Conservation (phyloP, 2,113 vertebrate genomes). For the Scatophagus argus region DNA sequence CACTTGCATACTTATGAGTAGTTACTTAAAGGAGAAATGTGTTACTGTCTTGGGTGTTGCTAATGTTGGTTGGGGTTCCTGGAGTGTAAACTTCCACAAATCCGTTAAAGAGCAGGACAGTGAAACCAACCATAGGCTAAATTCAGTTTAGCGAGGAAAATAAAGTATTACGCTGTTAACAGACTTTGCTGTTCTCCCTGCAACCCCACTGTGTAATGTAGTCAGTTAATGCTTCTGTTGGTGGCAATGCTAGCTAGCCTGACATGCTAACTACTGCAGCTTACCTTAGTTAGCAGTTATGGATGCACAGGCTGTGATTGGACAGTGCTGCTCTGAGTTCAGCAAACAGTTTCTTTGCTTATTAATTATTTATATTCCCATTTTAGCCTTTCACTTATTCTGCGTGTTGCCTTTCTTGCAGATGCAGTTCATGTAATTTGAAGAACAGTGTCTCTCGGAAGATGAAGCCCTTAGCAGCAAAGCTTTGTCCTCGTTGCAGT, state of each 20-base stretch:
- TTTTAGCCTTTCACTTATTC: background rate
- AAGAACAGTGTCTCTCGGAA: conserved; percentile 86
- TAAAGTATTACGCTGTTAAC: too few relatives aligned
- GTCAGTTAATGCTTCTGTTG: background rate
- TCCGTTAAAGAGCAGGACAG: too few relatives aligned
- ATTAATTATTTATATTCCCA: background rate
- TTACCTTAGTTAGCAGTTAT: too few relatives aligned
- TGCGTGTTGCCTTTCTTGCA: conserved; percentile 70
- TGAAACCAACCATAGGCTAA: too few relatives aligned
- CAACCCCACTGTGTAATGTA: background rate
- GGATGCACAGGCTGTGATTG: background rate
- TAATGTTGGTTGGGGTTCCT: background rate
- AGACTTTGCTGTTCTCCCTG: background rate
- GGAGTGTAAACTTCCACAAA: background rate
- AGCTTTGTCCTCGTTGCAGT: conserved; percentile 89
- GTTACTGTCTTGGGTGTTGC: background rate
- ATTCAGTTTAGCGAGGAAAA: too few relatives aligned
- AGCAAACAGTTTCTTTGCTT: background rate
- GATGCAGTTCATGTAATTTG: conserved; percentile 99
- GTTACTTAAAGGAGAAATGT: background rate
- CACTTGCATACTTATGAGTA: background rate
- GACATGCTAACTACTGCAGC: background rate
- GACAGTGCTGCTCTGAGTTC: background rate
- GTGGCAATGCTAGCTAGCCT: background rate
- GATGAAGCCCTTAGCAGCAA: conserved; percentile 87